These are phyloP conservation scores for Trichonephila clavata DNA, from an alignment of 1,140 invertebrate species.

Conservation along the genomic window DNA sequence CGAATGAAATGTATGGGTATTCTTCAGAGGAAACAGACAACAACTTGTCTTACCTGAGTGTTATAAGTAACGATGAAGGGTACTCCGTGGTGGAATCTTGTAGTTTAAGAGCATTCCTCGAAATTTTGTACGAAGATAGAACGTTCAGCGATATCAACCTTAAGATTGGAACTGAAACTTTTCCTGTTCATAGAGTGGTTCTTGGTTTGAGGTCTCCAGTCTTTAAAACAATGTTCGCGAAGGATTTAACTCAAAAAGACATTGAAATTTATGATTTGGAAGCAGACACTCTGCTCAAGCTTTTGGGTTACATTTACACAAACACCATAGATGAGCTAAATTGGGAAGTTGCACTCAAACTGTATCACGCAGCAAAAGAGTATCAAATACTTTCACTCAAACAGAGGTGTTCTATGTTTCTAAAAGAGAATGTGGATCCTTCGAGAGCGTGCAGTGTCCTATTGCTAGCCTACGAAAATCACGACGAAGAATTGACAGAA, in stretches of 20 bases:
- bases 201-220: not conserved
- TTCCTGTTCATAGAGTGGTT: not conserved
- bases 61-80: not conserved
- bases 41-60: not conserved
- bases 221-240: not conserved
- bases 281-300: not conserved
- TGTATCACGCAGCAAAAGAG: not conserved
- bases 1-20: not conserved
- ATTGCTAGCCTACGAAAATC: not conserved
- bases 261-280: not conserved
- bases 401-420: not conserved
- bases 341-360: not conserved
- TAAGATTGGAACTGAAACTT: not conserved
- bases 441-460: not conserved
- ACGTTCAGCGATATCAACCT: not conserved
- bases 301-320: not conserved
- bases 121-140: not conserved
- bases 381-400: not conserved
- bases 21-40: not conserved
- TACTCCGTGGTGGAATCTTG: not conserved
- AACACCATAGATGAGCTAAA: not conserved
- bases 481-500: not conserved
- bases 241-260: not conserved
- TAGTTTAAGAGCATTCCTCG: not conserved
- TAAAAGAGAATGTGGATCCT: not conserved